Conservation (phyloP, 2,113 vertebrate genomes). For the Climacteris rufus region DNA sequence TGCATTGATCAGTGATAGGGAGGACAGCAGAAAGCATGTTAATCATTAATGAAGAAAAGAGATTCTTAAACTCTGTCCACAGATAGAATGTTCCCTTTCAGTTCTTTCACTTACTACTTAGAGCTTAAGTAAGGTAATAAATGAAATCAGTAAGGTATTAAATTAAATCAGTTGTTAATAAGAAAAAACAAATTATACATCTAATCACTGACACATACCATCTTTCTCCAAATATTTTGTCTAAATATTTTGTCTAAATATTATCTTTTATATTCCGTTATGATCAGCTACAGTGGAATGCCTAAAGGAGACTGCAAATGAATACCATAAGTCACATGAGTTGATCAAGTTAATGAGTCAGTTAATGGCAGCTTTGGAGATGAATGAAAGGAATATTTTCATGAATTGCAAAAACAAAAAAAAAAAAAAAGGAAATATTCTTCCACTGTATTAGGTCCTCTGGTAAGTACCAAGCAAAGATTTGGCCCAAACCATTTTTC, state of each 20-base stretch:
- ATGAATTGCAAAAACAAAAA: neutral
- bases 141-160: neutral
- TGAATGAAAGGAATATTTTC: neutral
- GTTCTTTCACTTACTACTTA: neutral
- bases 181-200: neutral
- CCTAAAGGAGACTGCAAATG: neutral
- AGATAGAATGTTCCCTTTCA: neutral
- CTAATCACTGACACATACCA: neutral
- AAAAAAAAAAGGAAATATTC: rapidly evolving
- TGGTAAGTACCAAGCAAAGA: neutral
- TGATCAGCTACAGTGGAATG: neutral
- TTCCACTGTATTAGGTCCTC: neutral
- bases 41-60: neutral
- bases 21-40: neutral
- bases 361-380: neutral
- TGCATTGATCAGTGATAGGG: neutral
- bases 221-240: neutral
- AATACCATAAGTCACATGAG: neutral
- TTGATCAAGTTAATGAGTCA: neutral
- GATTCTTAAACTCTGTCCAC: neutral
- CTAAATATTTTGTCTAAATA: neutral
- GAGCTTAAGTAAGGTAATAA: neutral
- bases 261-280: neutral
- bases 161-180: neutral
- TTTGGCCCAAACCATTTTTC: neutral